Evolutionary conservation across 2,797 vertebrate species (phyloP).

Genomic region (Urocyon cinereoargenteus): DNA sequence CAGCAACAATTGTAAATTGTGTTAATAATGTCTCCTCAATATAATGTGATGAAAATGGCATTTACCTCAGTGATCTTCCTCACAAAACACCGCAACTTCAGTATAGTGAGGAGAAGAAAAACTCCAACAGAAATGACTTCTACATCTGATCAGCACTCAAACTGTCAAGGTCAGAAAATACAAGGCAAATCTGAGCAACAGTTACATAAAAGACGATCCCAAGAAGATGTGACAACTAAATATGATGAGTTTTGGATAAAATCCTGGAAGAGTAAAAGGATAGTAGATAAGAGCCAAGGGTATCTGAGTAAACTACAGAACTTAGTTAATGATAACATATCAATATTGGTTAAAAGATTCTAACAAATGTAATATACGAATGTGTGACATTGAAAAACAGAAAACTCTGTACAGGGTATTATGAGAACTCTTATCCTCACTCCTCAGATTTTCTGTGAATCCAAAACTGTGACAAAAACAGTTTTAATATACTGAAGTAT

Average conservation of each 20-base stretch:
- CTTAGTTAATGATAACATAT: not conserved
- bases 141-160: not conserved
- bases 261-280: not conserved
- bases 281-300: not conserved
- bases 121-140: not conserved
- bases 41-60: not conserved
- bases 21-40: not conserved
- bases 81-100: not conserved
- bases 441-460: not conserved
- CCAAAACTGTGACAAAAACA: not conserved
- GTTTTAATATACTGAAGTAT: not conserved
- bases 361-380: not conserved
- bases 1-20: not conserved
- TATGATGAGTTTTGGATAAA: not conserved
- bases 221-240: not conserved
- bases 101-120: not conserved
- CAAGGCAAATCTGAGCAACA: not conserved
- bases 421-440: not conserved
- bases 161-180: not conserved
- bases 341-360: not conserved
- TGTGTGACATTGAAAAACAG: not conserved
- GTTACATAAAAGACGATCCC: not conserved
- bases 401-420: not conserved
- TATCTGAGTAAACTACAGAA: not conserved
- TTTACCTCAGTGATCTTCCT: not conserved